Conservation (phyloP, 2,113 vertebrate species). For the Hemiscyllium ocellatum region DNA sequence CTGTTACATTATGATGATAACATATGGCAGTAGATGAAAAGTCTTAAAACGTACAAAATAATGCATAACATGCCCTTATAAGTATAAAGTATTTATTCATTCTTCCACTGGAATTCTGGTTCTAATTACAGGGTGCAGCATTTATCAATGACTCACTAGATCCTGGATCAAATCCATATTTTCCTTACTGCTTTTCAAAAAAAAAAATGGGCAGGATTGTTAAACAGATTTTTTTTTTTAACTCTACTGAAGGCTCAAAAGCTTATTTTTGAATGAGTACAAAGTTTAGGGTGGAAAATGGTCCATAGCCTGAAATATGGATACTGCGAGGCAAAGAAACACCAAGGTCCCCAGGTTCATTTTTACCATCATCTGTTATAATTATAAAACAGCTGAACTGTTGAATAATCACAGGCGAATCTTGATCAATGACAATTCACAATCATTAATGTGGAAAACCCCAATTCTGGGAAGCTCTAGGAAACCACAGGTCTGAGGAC, state of each 20-base stretch:
- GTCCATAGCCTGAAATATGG: background rate
- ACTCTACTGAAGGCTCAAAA: background rate
- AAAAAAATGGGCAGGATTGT: background rate
- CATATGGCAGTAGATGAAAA: background rate
- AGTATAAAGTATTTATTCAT: background rate
- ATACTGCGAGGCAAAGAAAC: background rate
- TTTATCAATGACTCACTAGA: background rate
- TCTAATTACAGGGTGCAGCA: background rate
- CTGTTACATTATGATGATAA: background rate
- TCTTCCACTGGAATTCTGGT: background rate
- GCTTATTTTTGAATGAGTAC: background rate
- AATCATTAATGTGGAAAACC: background rate
- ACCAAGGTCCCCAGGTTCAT: background rate
- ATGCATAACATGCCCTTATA: background rate
- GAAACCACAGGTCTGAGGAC: background rate
- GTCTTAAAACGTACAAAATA: background rate
- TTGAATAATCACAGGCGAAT: background rate
- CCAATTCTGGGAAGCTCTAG: background rate
- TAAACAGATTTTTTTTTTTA: background rate
- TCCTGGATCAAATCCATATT: background rate
- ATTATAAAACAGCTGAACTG: background rate
- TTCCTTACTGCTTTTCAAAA: background rate
- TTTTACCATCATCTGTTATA: background rate
- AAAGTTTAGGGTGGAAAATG: background rate
- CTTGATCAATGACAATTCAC: background rate